Conservation (phyloP, 1,140 invertebrate species). For the Euwallacea similis region DNA sequence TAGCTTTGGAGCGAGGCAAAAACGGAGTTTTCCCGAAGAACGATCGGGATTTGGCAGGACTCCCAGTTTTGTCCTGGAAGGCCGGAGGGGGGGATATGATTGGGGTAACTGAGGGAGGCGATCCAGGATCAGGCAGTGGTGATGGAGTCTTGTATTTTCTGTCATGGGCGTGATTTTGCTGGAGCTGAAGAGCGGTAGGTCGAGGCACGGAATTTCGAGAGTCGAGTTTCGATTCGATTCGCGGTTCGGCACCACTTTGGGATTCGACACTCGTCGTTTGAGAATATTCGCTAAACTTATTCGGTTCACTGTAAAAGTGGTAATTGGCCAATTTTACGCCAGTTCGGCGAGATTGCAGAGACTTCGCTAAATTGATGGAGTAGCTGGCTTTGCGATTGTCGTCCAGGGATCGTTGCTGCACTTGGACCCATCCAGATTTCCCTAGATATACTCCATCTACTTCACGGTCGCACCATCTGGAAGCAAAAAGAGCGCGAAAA, state of each 20-base stretch:
- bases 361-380: conserved; percentile 50
- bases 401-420: conserved; percentile 61
- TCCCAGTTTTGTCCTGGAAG: conserved; percentile 59
- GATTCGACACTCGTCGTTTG: conserved; percentile 26
- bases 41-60: conserved; percentile 44
- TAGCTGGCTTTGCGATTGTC: conserved; percentile 57
- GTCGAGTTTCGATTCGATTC: conserved; percentile 1
- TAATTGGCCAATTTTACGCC: conserved; percentile 61
- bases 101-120: conserved; percentile 60
- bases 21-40: conserved; percentile 57
- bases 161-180: conserved; percentile 51
- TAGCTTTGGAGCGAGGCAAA: conserved; percentile 60
- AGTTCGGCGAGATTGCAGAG: conserved; percentile 51
- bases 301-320: conserved; percentile 61
- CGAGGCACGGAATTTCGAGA: conserved; percentile 8
- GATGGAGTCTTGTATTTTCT: conserved; percentile 52
- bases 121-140: conserved; percentile 55
- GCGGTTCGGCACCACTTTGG: neutral
- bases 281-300: conserved; percentile 48
- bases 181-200: conserved; percentile 43
- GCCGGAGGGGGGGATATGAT: conserved; percentile 66
- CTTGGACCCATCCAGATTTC: conserved; percentile 63
- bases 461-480: conserved; percentile 61
- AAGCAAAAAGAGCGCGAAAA: neutral
- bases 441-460: conserved; percentile 63